These are phyloP conservation scores for Amphiura filiformis DNA, from an alignment of 35 echinoderm and acorn worm genomes.

Conservation along the genomic window DNA sequence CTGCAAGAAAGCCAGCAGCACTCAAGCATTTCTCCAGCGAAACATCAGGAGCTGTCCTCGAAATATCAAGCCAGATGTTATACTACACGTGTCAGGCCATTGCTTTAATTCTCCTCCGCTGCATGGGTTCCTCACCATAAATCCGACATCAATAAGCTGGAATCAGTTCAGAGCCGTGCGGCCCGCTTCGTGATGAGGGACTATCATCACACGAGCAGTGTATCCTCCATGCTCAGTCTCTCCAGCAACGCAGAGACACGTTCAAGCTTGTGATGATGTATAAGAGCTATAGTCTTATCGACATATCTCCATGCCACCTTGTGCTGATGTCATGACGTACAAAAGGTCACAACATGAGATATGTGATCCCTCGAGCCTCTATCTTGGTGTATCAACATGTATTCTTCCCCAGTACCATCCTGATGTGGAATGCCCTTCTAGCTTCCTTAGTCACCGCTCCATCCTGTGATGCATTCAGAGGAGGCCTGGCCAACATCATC, in stretches of 20 bases:
- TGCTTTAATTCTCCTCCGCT: constrained; percentile 1
- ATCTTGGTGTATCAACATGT: too few species aligned
- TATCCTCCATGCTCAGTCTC: constrained; percentile 23
- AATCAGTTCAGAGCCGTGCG: constrained; percentile 31
- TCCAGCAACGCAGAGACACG: not conserved
- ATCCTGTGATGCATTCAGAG: too few species aligned
- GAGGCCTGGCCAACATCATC: too few species aligned
- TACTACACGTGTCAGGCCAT: not conserved
- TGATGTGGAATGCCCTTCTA: too few species aligned
- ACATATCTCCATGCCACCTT: too few species aligned
- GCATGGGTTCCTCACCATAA: constrained; percentile 23
- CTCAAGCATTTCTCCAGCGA: constrained; percentile 18
- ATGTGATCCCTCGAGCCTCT: too few species aligned
- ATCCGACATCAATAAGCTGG: constrained; percentile 3
- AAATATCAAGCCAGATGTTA: constrained; percentile 18
- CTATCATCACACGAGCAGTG: constrained; percentile 31
- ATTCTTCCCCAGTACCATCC: too few species aligned
- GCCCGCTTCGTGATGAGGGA: constrained; percentile 37
- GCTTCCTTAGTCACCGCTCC: too few species aligned
- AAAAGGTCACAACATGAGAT: too few species aligned
- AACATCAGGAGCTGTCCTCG: constrained; percentile 9
- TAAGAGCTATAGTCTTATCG: too few species aligned
- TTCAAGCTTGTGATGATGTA: constrained; percentile 30
- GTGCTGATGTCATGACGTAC: too few species aligned
- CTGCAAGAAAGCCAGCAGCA: not conserved